Percentiles rank a stretch among this genome's conserved stretches.
These are phyloP conservation scores for Platysteira castanea DNA, from an alignment of 2,113 vertebrate species.

Conservation along the genomic window DNA sequence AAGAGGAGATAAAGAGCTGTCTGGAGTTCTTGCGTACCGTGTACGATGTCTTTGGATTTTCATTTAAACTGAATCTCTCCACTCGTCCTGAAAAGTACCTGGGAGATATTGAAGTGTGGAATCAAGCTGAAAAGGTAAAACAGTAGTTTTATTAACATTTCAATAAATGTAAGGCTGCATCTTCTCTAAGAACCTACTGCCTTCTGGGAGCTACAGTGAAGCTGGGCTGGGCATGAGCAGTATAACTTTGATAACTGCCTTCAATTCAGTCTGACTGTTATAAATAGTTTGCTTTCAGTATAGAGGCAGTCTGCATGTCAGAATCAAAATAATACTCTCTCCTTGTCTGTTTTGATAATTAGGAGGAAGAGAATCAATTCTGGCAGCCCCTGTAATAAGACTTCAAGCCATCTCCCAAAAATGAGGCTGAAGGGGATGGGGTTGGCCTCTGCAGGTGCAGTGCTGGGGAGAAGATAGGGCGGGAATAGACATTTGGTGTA, in stretches of 20 bases:
- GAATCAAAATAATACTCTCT: not conserved
- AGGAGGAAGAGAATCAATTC: not conserved
- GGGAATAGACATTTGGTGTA: not conserved
- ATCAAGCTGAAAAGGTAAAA: conserved; percentile 93
- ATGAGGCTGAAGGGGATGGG: not conserved
- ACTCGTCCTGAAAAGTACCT: conserved; percentile 96
- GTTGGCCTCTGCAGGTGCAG: not conserved
- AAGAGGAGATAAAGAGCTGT: conserved; percentile 92
- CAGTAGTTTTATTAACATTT: not conserved
- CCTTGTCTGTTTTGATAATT: not conserved
- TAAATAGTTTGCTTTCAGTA: not conserved
- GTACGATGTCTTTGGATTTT: conserved; percentile 92
- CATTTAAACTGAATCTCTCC: conserved; percentile 95
- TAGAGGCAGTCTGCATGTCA: not conserved
- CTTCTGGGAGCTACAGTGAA: not conserved
- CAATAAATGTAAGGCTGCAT: not conserved
- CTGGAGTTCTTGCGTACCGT: conserved; percentile 91
- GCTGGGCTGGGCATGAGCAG: not conserved
- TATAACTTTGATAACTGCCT: not conserved
- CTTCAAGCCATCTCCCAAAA: not conserved
- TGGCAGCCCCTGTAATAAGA: not conserved
- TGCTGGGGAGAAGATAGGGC: not conserved
- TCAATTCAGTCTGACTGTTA: not conserved
- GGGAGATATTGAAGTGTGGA: conserved; percentile 89
- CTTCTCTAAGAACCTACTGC: not conserved